phyloP scores from a whole-genome alignment of 2,797 vertebrate species.

The Jordanella pulchra region DNA sequence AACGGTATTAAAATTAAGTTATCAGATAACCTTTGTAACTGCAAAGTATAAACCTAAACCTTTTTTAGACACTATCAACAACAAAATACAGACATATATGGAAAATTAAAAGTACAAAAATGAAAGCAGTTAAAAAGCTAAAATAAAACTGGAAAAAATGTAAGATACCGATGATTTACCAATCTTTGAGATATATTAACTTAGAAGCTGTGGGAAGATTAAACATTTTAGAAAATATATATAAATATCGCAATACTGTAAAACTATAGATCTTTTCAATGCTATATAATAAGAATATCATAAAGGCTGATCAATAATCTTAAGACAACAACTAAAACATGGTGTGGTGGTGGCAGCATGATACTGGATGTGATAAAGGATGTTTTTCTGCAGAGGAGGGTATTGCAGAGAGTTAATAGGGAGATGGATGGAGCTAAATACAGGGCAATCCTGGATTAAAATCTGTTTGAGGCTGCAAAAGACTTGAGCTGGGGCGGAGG shows the following conservation, averaged over 20 bases:
- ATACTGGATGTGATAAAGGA: not conserved
- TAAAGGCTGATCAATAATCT: not conserved
- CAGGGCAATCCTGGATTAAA: conserved; percentile 5
- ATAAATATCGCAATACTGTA: too few relatives aligned
- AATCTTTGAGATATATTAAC: too few relatives aligned
- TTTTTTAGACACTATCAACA: not conserved
- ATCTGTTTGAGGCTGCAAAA: not conserved
- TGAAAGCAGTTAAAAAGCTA: not conserved
- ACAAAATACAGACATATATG: not conserved
- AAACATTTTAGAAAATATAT: too few relatives aligned
- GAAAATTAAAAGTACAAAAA: not conserved
- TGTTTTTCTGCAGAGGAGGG: not conserved
- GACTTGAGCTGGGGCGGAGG: not conserved
- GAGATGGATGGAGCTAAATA: not conserved
- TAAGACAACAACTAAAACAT: not conserved
- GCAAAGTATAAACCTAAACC: not conserved
- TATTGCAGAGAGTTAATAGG: not conserved
- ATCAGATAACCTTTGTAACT: not conserved
- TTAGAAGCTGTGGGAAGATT: too few relatives aligned
- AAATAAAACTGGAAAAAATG: not conserved
- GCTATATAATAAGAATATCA: not conserved
- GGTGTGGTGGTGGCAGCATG: not conserved
- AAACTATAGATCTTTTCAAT: too few relatives aligned
- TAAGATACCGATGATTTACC: not conserved
- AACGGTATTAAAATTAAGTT: not conserved